A percentile compares a stretch with the other conserved stretches of the same genome.
phyloP scores from a whole-genome alignment of 2,797 vertebrate genomes.

The Sebastes itinus region DNA sequence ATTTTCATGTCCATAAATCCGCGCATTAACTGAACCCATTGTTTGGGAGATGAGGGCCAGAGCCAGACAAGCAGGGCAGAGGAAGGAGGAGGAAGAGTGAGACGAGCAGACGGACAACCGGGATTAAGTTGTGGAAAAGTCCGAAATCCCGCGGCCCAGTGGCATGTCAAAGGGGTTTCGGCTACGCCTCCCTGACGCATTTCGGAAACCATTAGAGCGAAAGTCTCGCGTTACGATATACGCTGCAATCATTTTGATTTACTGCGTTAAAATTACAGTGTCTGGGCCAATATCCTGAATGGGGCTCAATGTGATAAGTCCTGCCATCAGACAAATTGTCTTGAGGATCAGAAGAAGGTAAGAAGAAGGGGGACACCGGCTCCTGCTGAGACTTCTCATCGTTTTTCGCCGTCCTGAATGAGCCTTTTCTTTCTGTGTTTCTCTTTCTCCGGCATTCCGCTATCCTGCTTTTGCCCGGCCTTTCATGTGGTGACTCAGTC shows the following conservation, averaged over 20 bases:
- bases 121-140: conserved; percentile 47
- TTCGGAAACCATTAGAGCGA: conserved; percentile 60
- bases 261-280: conserved; percentile 51
- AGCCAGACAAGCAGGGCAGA: background rate
- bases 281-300: conserved; percentile 51
- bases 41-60: conserved; percentile 25
- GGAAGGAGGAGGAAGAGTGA: background rate
- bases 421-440: conserved; percentile 40
- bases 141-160: background rate
- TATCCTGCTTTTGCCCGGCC: conserved; percentile 23
- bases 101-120: background rate
- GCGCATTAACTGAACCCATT: conserved; percentile 47
- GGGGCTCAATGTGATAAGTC: conserved; percentile 40
- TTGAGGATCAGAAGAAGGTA: conserved; percentile 40
- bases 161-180: conserved; percentile 28
- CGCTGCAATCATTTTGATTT: conserved; percentile 70
- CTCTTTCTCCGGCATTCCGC: conserved; percentile 15
- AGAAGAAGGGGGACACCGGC: conserved; percentile 11
- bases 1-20: conserved; percentile 70
- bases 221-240: conserved; percentile 37
- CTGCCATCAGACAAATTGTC: conserved; percentile 65
- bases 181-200: conserved; percentile 14
- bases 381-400: conserved; percentile 57
- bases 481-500: conserved; percentile 71
- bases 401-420: conserved; percentile 43